These are phyloP conservation scores for human (Homo sapiens) DNA, from an alignment of 2,113 vertebrate genomes.

Conservation along the genomic window DNA sequence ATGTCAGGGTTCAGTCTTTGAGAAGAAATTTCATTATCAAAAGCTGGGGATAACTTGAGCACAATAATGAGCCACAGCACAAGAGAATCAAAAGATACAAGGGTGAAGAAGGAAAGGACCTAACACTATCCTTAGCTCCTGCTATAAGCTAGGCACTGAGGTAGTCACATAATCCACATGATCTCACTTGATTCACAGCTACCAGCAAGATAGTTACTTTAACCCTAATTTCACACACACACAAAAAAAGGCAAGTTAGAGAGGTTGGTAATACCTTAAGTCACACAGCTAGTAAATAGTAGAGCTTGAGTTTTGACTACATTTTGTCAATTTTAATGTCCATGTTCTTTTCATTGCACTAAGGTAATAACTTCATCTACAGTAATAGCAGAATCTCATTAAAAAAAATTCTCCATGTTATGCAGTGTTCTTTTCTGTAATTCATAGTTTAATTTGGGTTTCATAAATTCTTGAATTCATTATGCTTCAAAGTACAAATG, in stretches of 20 bases:
- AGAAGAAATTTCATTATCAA: neutral
- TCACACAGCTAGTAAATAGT: neutral
- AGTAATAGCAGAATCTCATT: neutral
- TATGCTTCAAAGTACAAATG: neutral
- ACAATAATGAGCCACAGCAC: neutral
- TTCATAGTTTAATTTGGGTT: neutral
- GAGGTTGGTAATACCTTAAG: neutral
- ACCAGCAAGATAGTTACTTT: neutral
- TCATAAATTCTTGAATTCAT: neutral
- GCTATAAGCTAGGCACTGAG: neutral
- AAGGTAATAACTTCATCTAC: neutral
- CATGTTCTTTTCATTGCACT: neutral
- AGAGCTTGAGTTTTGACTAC: neutral
- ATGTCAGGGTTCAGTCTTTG: neutral
- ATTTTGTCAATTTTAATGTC: neutral
- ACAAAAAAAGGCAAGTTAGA: neutral
- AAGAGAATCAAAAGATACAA: neutral
- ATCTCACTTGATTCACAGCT: neutral
- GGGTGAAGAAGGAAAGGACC: neutral
- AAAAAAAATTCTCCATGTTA: neutral
- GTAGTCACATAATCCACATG: accelerated
- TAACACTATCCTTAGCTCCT: neutral
- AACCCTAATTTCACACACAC: neutral
- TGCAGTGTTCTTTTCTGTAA: neutral
- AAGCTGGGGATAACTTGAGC: neutral